Percentiles rank a stretch among this genome's conserved stretches.
phyloP scores from a whole-genome alignment of 1,140 invertebrate species.

The Apis laboriosa region DNA sequence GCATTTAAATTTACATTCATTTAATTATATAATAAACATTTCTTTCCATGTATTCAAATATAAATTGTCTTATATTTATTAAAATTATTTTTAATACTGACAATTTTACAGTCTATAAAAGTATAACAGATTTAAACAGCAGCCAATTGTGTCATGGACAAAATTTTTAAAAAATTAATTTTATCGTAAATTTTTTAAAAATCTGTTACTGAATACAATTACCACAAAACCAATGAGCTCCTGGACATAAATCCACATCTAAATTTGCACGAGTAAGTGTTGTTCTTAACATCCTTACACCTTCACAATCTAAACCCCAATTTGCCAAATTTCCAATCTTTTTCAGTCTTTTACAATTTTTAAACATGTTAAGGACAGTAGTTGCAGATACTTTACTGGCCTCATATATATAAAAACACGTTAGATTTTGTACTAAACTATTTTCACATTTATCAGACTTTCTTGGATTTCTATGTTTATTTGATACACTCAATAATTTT shows the following conservation, averaged over 20 bases:
- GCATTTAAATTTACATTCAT: background rate
- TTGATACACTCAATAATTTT: constrained; percentile 45
- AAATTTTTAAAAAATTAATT: constrained; percentile 7
- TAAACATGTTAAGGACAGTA: constrained; percentile 74
- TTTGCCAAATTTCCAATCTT: constrained; percentile 80
- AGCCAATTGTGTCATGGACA: constrained; percentile 52
- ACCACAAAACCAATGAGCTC: constrained; percentile 80
- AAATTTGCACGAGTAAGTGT: constrained; percentile 75
- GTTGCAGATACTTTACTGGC: constrained; percentile 75
- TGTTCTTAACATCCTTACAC: constrained; percentile 71
- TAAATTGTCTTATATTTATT: constrained; percentile 28
- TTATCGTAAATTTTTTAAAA: background rate
- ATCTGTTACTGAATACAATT: constrained; percentile 74
- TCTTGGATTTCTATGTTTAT: constrained; percentile 10
- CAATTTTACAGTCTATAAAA: constrained; percentile 62
- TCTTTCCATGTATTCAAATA: background rate
- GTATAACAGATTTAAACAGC: constrained; percentile 37
- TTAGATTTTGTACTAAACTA: constrained; percentile 73
- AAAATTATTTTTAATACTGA: constrained; percentile 67
- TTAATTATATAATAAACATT: constrained; percentile 6
- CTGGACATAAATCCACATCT: constrained; percentile 77
- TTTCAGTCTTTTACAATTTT: constrained; percentile 73
- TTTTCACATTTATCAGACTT: constrained; percentile 57
- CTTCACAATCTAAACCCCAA: constrained; percentile 79
- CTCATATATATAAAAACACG: constrained; percentile 80